Percentiles rank a stretch among this genome's conserved stretches.
phyloP scores from a whole-genome alignment of 2,797 vertebrate species.

The Remorina albescens region DNA sequence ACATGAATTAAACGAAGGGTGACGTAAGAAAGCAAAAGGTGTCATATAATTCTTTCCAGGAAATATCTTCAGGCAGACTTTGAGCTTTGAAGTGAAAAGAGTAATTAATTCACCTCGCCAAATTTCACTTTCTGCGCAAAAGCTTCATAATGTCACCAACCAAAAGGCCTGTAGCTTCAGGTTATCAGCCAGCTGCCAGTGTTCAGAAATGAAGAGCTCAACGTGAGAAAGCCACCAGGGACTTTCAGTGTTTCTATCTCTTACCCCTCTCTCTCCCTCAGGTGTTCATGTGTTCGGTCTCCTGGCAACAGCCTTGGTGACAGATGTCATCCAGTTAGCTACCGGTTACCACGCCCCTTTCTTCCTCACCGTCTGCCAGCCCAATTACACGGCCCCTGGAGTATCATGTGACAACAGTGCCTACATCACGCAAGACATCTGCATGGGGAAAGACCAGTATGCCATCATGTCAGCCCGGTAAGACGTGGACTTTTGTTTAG shows the following conservation, averaged over 20 bases:
- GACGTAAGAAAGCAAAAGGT: slow-evolving; percentile 47
- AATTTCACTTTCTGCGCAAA: slow-evolving; percentile 47
- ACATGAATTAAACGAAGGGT: slow-evolving; percentile 61
- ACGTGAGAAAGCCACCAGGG: slow-evolving; percentile 32
- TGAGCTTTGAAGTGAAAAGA: slow-evolving; percentile 72
- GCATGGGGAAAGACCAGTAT: slow-evolving; percentile 91
- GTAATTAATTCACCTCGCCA: slow-evolving; percentile 63
- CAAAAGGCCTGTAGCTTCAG: slow-evolving; percentile 6
- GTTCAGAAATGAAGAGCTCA: slow-evolving; percentile 42
- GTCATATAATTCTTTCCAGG: slow-evolving; percentile 39
- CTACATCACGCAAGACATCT: slow-evolving; percentile 95
- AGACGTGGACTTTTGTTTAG: background rate
- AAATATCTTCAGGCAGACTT: slow-evolving; percentile 56
- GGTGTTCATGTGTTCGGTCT: slow-evolving; percentile 98
- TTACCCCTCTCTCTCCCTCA: slow-evolving; percentile 67
- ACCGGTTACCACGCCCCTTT: slow-evolving; percentile 96
- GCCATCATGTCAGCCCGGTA: slow-evolving; percentile 96
- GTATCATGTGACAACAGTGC: slow-evolving; percentile 93
- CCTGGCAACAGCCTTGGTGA: slow-evolving; percentile 95
- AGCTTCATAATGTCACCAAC: slow-evolving; percentile 11
- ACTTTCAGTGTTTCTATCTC: slow-evolving; percentile 21
- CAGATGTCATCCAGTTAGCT: slow-evolving; percentile 95
- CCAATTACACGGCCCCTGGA: slow-evolving; percentile 94
- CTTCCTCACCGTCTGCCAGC: slow-evolving; percentile 97
- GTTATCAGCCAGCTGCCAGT: slow-evolving; percentile 24